phyloP scores from a whole-genome alignment of 1,140 invertebrate genomes.

The Nomia melanderi region DNA sequence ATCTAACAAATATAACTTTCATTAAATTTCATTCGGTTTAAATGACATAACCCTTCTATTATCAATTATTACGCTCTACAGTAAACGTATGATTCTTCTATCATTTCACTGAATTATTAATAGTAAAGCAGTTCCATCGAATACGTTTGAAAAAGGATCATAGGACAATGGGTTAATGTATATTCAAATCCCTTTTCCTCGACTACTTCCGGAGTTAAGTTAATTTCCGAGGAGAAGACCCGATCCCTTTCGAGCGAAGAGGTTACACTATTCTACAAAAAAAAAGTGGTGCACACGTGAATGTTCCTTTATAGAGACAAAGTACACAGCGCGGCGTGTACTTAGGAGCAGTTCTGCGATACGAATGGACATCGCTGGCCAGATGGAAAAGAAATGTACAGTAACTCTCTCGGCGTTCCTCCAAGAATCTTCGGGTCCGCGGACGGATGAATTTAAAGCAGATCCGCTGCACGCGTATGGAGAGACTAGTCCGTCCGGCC shows the following conservation, averaged over 20 bases:
- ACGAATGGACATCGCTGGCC: background rate
- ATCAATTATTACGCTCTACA: no score
- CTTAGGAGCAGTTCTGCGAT: background rate
- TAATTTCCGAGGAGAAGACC: background rate
- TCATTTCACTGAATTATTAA: no score
- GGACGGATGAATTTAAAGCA: conserved; percentile 31
- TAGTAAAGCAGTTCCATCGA: no score
- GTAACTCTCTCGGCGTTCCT: conserved; percentile 17
- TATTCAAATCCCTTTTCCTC: no score
- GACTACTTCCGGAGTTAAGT: no score
- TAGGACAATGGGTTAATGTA: no score
- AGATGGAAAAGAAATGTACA: conserved; percentile 1
- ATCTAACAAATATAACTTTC: no score
- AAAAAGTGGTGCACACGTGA: background rate
- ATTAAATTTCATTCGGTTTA: no score
- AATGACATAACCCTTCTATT: no score
- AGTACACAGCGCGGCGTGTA: conserved; percentile 1
- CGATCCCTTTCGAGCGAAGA: background rate
- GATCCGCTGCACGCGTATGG: conserved; percentile 8
- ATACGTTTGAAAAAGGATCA: no score
- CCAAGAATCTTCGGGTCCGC: conserved; percentile 9
- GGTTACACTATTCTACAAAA: no score
- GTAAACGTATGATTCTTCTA: no score
- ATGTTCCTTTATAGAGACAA: background rate
- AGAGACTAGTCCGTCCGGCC: conserved; percentile 8